These are phyloP conservation scores for Turnix velox DNA, from an alignment of 2,113 vertebrate species.

Conservation along the genomic window DNA sequence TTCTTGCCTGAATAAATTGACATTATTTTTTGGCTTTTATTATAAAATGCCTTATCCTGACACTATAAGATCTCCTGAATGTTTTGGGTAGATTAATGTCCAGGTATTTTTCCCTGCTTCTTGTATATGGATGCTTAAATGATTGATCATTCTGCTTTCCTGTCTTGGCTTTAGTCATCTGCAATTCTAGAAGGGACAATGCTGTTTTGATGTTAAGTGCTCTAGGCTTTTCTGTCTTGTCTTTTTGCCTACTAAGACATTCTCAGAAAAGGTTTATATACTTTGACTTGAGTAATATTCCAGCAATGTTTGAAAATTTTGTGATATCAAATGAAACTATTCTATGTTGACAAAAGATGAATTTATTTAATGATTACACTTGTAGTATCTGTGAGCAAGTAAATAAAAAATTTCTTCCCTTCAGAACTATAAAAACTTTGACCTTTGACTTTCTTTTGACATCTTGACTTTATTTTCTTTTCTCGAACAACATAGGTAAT, in stretches of 20 bases:
- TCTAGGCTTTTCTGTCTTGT: background rate
- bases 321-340: background rate
- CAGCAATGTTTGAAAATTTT: rapidly evolving
- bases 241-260: background rate
- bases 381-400: background rate
- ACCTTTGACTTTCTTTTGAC: background rate
- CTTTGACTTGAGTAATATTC: background rate
- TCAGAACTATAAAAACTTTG: background rate
- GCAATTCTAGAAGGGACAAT: background rate
- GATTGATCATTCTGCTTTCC: background rate
- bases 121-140: background rate
- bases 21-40: background rate
- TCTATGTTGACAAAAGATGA: background rate
- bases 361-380: background rate
- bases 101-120: background rate
- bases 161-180: background rate
- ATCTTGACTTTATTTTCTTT: background rate
- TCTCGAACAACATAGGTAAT: background rate
- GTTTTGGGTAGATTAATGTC: background rate
- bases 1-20: background rate
- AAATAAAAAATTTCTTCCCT: background rate
- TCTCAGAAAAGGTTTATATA: background rate
- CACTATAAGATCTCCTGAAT: background rate
- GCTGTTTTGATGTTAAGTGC: background rate
- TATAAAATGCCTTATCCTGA: background rate